Base-by-base conservation (phyloP, 2,797 vertebrate genomes). In the Thaleichthys pacificus region DNA sequence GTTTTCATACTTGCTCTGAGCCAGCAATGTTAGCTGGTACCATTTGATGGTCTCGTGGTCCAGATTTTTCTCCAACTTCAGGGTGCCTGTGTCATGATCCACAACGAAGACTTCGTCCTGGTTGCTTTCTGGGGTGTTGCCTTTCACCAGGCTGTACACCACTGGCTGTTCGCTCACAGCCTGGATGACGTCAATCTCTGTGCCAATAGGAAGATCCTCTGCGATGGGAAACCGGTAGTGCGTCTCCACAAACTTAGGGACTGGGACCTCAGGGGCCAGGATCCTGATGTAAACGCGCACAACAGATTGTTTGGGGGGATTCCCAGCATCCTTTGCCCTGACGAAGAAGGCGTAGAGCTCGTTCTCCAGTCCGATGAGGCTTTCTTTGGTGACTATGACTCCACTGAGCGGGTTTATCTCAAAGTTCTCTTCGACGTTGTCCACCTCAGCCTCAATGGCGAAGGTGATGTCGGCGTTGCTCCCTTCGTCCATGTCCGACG, bases 11-110 rank as follows among this genome's bases (percentile, higher is more conserved):
- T 86, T 73, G 76, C 89, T 92, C 73, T 94, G 91, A 47, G 94
- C 95, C 38, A 88, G 83, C 61, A 99, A 61, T 38, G 91, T 94
- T 62, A 99, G 95, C 73, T 99, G 97, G 78, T 97, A 99, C 97
- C 97, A 99, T 80, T 98, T 98, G 5, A 96, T 95, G 0, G 87
- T 93, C 87, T 99, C 97, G 1, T 99, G 96, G 85, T 99, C 95
- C 2, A 99, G 94, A 68, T 82, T 93, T 82, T 99, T 99, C 79
- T 97, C 95, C 64, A 99, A 92, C 85, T 97, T 99, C 83, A 99
- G 86, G 24, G 90, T 87, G 57, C 97, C 98, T 1, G 92, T 96
- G 71, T 96, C 93, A 54, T 79, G 90, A 85, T 97, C 95, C 11
- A 99, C 92, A 47, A 95, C 94, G 86, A 99, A 99, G 77, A 95